Evolutionary conservation across 2,888 invertebrate genomes (phyloP), one percentile per base, ranked within the genome.

Genomic region (Xanthorhoe spadicearia): DNA sequence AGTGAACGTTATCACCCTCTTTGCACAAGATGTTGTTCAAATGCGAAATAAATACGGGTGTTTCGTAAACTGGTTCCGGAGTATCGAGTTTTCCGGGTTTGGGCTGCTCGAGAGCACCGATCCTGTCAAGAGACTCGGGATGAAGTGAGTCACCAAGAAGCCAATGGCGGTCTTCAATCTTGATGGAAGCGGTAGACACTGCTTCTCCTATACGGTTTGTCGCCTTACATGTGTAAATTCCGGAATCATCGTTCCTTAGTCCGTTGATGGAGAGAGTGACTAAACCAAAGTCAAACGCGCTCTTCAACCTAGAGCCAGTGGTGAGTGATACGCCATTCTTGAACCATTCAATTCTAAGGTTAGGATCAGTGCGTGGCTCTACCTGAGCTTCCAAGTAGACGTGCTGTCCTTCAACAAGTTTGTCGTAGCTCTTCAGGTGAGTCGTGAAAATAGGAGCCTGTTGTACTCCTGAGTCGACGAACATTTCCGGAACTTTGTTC

Each of bases 361-460:
- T 96, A 0, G 98, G 97, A 93, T 98, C 98, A 6, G 97, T 96
- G 74, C 97, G 94, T 10, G 98, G 98, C 81, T 98, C 98, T 10
- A 98, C 97, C 87, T 97, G 97, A 57, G 97, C 98, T 88, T 98
- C 98, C 61, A 98, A 87, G 78, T 96, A 95, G 1, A 98, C 96
- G 80, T 97, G 97, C 85, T 97, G 97, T 6, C 97, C 97, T 94
- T 98, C 98, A 67, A 95, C 94, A 4, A 98, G 92, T 80, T 96
- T 96, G 79, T 97, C 97, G 79, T 94, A 95, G 87, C 97, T 96
- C 89, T 97, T 95, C 60, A 99, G 94, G 81, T 98, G 98, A 23
- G 97, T 98, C 2, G 98, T 98, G 83, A 99, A 99, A n/a, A 98
- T 98, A 28, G 99, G 99, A 54, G 98, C 97, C 87, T 98, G 97